A percentile compares a stretch with the other conserved stretches of the same genome.
phyloP scores from a whole-genome alignment of 2,797 vertebrate genomes.

The Euphonia xanthogaster region DNA sequence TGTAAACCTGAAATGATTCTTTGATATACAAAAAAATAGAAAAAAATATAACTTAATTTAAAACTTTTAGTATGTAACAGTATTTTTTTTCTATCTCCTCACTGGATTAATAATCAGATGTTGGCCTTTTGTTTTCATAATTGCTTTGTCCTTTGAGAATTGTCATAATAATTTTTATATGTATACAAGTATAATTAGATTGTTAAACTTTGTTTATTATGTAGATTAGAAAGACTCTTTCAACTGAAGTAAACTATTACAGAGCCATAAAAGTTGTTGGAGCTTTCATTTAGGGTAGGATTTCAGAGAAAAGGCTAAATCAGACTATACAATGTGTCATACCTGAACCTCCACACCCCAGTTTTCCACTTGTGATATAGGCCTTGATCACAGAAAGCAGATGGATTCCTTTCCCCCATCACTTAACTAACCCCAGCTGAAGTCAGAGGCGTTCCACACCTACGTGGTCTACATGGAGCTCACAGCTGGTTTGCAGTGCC shows the following conservation, averaged over 20 bases:
- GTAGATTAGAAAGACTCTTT: not conserved
- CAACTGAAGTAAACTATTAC: not conserved
- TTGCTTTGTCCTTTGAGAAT: not conserved
- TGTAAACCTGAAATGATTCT: conserved; percentile 38
- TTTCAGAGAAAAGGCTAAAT: not conserved
- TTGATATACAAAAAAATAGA: not conserved
- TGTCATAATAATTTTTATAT: not conserved
- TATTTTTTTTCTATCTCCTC: not conserved
- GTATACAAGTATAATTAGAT: conserved; percentile 19
- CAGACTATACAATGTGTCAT: not conserved
- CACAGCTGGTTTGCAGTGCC: not conserved
- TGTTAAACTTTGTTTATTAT: not conserved
- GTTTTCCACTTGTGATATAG: not conserved
- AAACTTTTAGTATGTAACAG: not conserved
- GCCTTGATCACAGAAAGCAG: not conserved
- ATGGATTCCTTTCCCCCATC: not conserved
- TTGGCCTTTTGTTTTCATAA: not conserved
- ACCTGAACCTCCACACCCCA: not conserved
- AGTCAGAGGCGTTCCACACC: not conserved
- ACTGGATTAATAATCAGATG: not conserved
- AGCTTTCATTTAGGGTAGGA: not conserved
- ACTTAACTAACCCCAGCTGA: not conserved
- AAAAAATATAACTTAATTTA: conserved; percentile 23
- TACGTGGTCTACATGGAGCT: not conserved
- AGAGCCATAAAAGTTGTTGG: not conserved